Evolutionary conservation across 2,113 vertebrate genomes (phyloP), one percentile per base, ranked within the genome.

Genomic region (Gasterosteus aculeatus): DNA sequence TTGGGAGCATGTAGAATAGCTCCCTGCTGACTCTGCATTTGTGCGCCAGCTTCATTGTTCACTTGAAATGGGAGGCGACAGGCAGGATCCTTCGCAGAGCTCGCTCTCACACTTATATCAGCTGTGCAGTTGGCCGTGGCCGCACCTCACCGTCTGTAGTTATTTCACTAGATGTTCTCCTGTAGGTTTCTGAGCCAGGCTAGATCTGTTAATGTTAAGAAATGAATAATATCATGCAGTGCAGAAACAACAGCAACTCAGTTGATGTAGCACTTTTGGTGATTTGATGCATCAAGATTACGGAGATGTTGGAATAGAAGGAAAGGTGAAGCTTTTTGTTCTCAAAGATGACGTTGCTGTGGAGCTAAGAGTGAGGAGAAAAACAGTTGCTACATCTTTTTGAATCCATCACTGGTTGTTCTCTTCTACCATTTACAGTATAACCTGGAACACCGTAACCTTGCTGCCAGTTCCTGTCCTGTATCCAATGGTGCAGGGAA

Each of bases 21-120:
- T 82, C 58, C 18, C 11, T 75, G 86, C 86, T 87, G 84, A 90
- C 72, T 72, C 59, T 46, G 88, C 82, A 75, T 56, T 80, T 79
- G 59, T 64, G 61, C 63, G 41, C 79, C 85, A 65, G 64, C 57
- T 77, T 83, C 80, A 75, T 82, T 82, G 84, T 79, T 75, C 72
- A 44, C 82, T 60, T 35, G 49, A 54, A 85, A 85, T 74, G 66
- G 51, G 70, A 78, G 72, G 74, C 78, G 85, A 72, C 74, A 74
- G 75, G 69, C 47, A 31, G 62, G 69, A 81, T 86, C 77, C 66
- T 81, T 79, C 72, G 71, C 74, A 63, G 68, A 59, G 57, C 59
- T 68, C 57, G 49, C 74, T 66, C 35, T 83, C 73, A 77, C 72
- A 68, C 74, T 81, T 72, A 60, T 49, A 42, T 77, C 77, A 82